Evolutionary conservation across 2,113 vertebrate genomes (phyloP).

Genomic region (Variabilichromis moorii): DNA sequence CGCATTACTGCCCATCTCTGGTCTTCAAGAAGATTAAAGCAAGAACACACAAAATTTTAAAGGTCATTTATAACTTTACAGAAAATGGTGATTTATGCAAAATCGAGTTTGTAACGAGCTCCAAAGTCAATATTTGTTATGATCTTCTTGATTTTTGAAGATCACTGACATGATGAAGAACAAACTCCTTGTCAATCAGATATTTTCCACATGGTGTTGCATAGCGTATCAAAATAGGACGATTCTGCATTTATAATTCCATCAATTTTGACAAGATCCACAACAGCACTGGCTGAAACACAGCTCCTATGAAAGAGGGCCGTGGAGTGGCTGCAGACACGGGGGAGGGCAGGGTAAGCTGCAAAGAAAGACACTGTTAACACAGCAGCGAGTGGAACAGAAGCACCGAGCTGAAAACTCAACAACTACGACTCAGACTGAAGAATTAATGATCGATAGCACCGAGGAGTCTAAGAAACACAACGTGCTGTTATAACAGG

Average conservation of each 20-base stretch:
- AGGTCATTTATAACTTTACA: background rate
- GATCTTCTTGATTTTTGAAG: background rate
- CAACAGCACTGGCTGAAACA: background rate
- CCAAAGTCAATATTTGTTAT: background rate
- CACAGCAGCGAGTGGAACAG: background rate
- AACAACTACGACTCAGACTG: background rate
- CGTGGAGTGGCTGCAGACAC: accelerated
- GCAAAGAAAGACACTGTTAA: background rate
- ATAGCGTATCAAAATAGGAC: background rate
- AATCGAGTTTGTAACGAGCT: background rate
- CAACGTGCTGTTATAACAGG: background rate
- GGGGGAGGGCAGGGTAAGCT: background rate
- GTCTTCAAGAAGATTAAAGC: accelerated
- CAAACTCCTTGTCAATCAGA: background rate
- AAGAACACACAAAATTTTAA: accelerated
- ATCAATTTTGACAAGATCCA: background rate
- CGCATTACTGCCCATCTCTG: too few relatives aligned
- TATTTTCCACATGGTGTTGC: background rate
- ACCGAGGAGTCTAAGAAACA: background rate
- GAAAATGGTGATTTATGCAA: background rate
- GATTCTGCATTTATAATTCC: background rate
- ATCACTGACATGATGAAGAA: background rate
- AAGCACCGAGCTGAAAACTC: background rate
- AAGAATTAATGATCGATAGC: background rate
- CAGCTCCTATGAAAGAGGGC: background rate